phyloP scores from a whole-genome alignment of 2,888 invertebrate genomes.

The Ochlodes sylvanus region DNA sequence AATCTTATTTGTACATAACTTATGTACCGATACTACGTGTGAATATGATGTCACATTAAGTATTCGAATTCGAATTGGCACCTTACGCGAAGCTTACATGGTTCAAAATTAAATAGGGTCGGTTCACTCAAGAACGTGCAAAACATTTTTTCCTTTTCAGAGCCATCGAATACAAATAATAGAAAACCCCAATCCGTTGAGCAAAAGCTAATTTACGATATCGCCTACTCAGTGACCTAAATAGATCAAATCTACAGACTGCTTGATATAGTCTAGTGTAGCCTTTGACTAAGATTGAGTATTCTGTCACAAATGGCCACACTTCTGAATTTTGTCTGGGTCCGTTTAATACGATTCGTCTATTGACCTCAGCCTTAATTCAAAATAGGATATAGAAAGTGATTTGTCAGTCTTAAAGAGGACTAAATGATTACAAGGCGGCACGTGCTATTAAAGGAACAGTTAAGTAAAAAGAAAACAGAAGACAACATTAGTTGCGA shows the following conservation, averaged over 20 bases:
- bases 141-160: background rate
- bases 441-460: too few relatives aligned
- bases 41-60: too few relatives aligned
- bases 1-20: too few relatives aligned
- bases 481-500: too few relatives aligned
- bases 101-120: background rate
- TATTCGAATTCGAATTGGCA: too few relatives aligned
- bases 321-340: background rate
- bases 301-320: conserved; percentile 10
- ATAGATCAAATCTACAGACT: conserved; percentile 4
- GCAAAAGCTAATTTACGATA: conserved; percentile 14
- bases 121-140: background rate
- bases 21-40: too few relatives aligned
- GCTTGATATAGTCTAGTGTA: conserved; percentile 10
- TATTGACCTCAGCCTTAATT: too few relatives aligned
- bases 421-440: too few relatives aligned
- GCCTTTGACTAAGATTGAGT: conserved; percentile 17
- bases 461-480: too few relatives aligned
- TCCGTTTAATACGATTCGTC: background rate
- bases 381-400: too few relatives aligned
- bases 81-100: background rate
- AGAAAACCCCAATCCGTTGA: conserved; percentile 1
- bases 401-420: too few relatives aligned
- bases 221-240: conserved; percentile 1
- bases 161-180: background rate